These are phyloP conservation scores for Diaprepes abbreviatus DNA, from an alignment of 2,888 invertebrate species.

Conservation along the genomic window DNA sequence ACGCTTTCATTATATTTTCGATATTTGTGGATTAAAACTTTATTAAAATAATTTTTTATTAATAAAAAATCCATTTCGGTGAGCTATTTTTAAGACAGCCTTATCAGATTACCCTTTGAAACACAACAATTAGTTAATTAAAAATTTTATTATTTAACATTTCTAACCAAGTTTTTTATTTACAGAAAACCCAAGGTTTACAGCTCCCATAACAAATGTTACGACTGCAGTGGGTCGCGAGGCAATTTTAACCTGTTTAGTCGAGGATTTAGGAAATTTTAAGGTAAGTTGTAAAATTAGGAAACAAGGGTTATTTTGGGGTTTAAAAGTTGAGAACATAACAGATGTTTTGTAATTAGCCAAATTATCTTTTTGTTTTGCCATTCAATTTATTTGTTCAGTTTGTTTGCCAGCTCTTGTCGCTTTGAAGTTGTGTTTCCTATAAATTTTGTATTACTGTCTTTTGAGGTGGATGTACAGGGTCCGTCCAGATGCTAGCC, in stretches of 20 bases:
- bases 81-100: no score
- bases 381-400: not conserved
- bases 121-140: not conserved
- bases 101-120: no score
- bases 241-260: conserved; percentile 84
- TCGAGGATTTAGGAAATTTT: conserved; percentile 85
- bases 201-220: conserved; percentile 85
- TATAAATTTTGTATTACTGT: not conserved
- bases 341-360: conserved; percentile 8
- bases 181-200: conserved; percentile 85
- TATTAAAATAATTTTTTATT: no score
- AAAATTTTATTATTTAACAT: not conserved
- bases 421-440: not conserved
- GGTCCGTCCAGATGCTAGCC: no score
- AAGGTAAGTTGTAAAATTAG: conserved; percentile 73
- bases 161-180: conserved; percentile 53
- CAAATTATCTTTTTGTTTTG: conserved; percentile 8
- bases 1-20: no score
- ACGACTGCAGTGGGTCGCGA: conserved; percentile 88
- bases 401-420: not conserved
- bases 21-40: no score
- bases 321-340: conserved; percentile 5
- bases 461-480: no score
- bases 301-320: conserved; percentile 3
- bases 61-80: no score